These are phyloP conservation scores for Laspeyria flexula DNA, from an alignment of 2,888 invertebrate genomes.

Conservation along the genomic window DNA sequence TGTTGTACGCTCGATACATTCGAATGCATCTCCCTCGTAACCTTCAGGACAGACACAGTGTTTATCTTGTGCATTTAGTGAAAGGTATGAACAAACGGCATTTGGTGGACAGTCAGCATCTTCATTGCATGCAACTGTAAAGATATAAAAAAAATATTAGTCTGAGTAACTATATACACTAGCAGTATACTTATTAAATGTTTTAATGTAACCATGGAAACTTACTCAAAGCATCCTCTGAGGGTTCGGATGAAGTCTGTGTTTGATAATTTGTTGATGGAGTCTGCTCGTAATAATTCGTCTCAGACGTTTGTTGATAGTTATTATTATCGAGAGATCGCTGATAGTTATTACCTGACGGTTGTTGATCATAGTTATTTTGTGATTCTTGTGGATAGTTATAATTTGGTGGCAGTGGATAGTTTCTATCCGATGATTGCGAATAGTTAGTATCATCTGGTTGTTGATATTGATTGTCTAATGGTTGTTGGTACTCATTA, in stretches of 20 bases:
- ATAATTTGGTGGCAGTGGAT: slow-evolving; percentile 15
- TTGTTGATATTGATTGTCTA: neutral
- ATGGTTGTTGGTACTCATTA: neutral
- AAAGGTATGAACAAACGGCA: slow-evolving; percentile 89
- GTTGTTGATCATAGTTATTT: slow-evolving; percentile 23
- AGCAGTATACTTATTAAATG: neutral
- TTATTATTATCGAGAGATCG: neutral
- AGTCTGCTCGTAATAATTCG: slow-evolving; percentile 17
- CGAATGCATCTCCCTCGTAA: slow-evolving; percentile 93
- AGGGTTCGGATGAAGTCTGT: slow-evolving; percentile 7
- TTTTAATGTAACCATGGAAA: no score
- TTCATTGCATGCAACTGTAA: slow-evolving; percentile 90
- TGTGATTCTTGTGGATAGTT: slow-evolving; percentile 23
- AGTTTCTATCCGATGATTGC: neutral
- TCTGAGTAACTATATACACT: no score
- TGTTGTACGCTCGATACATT: slow-evolving; percentile 86
- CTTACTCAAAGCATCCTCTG: slow-evolving; percentile 64
- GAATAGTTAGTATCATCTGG: slow-evolving; percentile 7
- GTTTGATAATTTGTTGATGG: slow-evolving; percentile 7
- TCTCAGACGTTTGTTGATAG: slow-evolving; percentile 14
- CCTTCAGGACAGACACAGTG: slow-evolving; percentile 93
- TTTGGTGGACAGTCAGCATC: slow-evolving; percentile 93
- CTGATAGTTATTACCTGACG: slow-evolving; percentile 5
- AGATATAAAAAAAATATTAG: neutral
- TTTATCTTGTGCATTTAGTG: slow-evolving; percentile 52